These are phyloP conservation scores for Orthosia cruda DNA, from an alignment of 2,888 invertebrate genomes.

Conservation along the genomic window DNA sequence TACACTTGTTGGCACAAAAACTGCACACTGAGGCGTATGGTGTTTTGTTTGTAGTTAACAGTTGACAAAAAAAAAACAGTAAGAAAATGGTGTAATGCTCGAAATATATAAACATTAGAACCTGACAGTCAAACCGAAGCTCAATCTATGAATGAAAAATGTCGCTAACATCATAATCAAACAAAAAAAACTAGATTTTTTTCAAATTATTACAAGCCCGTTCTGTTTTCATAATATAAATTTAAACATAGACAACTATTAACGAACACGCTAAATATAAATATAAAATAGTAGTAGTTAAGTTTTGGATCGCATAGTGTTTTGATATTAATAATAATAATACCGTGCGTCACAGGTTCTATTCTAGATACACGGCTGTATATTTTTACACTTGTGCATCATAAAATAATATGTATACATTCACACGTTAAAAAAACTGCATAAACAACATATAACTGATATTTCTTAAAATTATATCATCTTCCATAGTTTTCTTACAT, in stretches of 20 bases:
- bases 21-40: constrained; percentile 51
- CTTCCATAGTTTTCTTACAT: constrained; percentile 55
- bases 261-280: constrained; percentile 30
- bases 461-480: constrained; percentile 41
- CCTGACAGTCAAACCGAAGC: background rate
- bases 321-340: constrained; percentile 66
- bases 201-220: background rate
- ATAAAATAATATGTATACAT: constrained; percentile 43
- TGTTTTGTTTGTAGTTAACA: constrained; percentile 29
- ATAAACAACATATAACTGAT: constrained; percentile 23
- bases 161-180: background rate
- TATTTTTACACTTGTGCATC: constrained; percentile 70
- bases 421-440: constrained; percentile 22
- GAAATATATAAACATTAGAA: background rate
- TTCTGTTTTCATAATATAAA: background rate
- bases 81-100: too few relatives aligned
- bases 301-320: constrained; percentile 70
- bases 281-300: constrained; percentile 62
- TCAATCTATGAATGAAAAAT: background rate
- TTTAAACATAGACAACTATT: constrained; percentile 7
- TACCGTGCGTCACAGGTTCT: constrained; percentile 57
- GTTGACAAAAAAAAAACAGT: constrained; percentile 14
- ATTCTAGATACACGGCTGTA: constrained; percentile 65
- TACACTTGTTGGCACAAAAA: constrained; percentile 74
- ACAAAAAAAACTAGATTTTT: background rate